Evolutionary conservation across 2,797 vertebrate genomes (phyloP), one percentile per base, ranked within the genome.

Genomic region (Bradypodion pumilum): DNA sequence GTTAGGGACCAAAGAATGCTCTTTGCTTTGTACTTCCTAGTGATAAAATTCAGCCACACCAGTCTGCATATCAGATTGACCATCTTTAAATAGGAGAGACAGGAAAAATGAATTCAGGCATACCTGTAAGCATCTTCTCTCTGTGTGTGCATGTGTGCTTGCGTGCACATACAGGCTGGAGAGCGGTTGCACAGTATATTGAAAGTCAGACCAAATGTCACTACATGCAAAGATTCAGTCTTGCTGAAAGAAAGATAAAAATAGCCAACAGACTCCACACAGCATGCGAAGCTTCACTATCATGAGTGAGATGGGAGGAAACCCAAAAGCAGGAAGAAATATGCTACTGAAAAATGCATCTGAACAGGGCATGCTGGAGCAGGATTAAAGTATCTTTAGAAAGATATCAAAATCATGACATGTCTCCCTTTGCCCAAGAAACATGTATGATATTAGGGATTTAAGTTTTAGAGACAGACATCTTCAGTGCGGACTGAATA

Each of bases 311-410:
- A 70, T 4, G 86, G 44, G 86, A 89, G 81, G 29, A 77, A 29
- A 91, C 69, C 78, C 87, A 94, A 82, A 1, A 52, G 84, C 84
- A 86, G 77, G 49, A 88, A 74, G 80, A 85, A 82, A 88, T 91
- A 91, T 85, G 81, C 88, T 94, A 88, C 12, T 75, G 90, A 90
- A 92, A 86, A 2, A 0, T 91, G 86, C 74, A 89, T 84, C 27
- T 79, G 81, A 90, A 89, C 85, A 60, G 90, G 93, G 93, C 92
- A 94, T 91, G 93, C 85, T 94, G 94, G 80, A 80, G 79, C 89
- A 94, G 91, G 93, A 95, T 60, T 93, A 93, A 93, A 92, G 91
- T 73, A n/a, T 52, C 90, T 88, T 69, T 19, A 25, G 46, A 46
- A 52, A 8, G 3, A 1, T 37, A 19, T 13, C 78, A 56, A 16